Evolutionary conservation across 2,888 invertebrate species (phyloP).

Genomic region (Metopia argyrocephala): DNA sequence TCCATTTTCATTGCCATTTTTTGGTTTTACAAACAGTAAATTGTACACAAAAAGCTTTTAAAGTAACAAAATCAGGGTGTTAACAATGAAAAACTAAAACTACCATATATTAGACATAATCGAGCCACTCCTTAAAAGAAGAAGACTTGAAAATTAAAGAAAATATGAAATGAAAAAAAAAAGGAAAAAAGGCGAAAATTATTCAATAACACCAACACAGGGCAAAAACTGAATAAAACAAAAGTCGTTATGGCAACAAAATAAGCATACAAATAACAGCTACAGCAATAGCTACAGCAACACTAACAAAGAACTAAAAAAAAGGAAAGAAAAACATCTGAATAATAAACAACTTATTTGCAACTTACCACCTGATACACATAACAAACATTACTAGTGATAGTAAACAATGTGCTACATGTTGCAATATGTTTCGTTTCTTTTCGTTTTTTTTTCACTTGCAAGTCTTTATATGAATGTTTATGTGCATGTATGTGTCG

Average conservation of each 20-base stretch:
- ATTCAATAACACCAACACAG: neutral
- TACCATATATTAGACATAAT: constrained; percentile 46
- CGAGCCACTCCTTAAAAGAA: constrained; percentile 47
- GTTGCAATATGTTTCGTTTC: constrained; percentile 32
- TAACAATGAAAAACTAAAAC: constrained; percentile 35
- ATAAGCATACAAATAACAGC: constrained; percentile 20
- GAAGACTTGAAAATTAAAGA: neutral
- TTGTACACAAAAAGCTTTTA: constrained; percentile 12
- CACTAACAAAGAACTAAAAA: neutral
- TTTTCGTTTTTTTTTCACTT: neutral
- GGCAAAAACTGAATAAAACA: neutral
- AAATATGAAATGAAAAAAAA: neutral
- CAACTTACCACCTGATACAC: constrained; percentile 56
- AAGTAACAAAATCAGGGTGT: constrained; percentile 42
- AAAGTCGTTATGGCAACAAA: neutral
- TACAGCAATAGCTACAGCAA: neutral
- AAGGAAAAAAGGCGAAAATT: constrained; percentile 3
- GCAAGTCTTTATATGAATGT: neutral
- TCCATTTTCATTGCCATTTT: constrained; percentile 6
- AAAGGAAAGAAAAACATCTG: constrained; percentile 1
- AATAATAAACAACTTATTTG: constrained; percentile 57
- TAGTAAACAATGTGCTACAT: constrained; percentile 21
- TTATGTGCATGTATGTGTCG: neutral
- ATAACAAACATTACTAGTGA: constrained; percentile 25
- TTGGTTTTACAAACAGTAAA: neutral